These are phyloP conservation scores for Ptychoptera contaminata DNA, from an alignment of 2,888 invertebrate species.

Conservation along the genomic window DNA sequence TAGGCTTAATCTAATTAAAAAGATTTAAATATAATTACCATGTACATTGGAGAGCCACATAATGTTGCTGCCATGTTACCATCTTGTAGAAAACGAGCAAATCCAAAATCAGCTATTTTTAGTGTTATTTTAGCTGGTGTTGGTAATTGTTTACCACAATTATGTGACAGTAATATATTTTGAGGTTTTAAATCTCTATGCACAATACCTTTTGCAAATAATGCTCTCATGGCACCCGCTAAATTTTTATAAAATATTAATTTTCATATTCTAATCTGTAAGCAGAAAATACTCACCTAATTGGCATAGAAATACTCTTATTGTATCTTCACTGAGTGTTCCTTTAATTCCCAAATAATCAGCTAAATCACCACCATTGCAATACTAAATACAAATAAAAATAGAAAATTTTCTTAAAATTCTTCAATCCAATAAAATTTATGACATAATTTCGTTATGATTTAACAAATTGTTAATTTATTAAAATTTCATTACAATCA, in stretches of 20 bases:
- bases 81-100: conserved; percentile 94
- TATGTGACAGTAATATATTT: conserved; percentile 89
- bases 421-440: not conserved
- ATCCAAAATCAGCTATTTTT: conserved; percentile 99
- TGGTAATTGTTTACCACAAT: conserved; percentile 32
- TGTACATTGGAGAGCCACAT: conserved; percentile 99
- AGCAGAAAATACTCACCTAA: conserved; percentile 53
- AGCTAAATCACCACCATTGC: conserved; percentile 97
- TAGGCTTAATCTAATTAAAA: too few relatives aligned
- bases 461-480: too few relatives aligned
- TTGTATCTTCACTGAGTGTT: conserved; percentile 93
- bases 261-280: too few relatives aligned
- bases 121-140: conserved; percentile 71
- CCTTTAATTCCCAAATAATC: conserved; percentile 92
- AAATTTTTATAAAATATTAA: conserved; percentile 14
- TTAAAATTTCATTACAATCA: too few relatives aligned
- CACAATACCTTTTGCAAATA: conserved; percentile 94
- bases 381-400: conserved; percentile 54
- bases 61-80: conserved; percentile 99
- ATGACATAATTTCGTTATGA: too few relatives aligned
- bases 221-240: conserved; percentile 95
- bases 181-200: conserved; percentile 99
- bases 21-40: too few relatives aligned
- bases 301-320: conserved; percentile 85
- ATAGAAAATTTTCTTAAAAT: conserved; percentile 12